phyloP scores from a whole-genome alignment of 2,888 invertebrate genomes.

The Acrobasis repandana region DNA sequence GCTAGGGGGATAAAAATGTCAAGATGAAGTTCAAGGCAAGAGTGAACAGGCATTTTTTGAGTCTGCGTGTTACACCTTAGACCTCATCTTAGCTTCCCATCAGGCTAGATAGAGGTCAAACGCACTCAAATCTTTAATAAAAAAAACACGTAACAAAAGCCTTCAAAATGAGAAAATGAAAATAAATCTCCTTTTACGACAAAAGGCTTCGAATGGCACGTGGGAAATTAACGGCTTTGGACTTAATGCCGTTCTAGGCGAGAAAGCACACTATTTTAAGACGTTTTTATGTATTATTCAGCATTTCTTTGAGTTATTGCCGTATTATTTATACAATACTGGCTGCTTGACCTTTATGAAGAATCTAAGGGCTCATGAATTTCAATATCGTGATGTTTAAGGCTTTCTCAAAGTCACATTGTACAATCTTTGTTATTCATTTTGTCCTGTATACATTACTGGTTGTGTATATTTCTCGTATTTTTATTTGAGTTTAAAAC shows the following conservation, averaged over 20 bases:
- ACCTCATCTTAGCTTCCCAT: too few species aligned
- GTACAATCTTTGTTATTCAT: not conserved
- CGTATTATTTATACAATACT: not conserved
- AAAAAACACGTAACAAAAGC: too few species aligned
- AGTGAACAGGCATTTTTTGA: too few species aligned
- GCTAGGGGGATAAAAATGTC: too few species aligned
- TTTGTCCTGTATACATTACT: not conserved
- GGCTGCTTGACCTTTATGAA: not conserved
- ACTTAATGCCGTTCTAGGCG: constrained; percentile 3
- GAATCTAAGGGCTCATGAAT: constrained; percentile 1
- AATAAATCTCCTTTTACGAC: not conserved
- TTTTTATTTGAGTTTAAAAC: too few species aligned
- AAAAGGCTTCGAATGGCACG: not conserved
- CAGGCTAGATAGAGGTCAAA: too few species aligned
- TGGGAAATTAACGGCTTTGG: not conserved
- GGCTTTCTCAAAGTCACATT: not conserved
- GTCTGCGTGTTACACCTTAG: too few species aligned
- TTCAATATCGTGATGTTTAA: not conserved
- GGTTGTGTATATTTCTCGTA: too few species aligned
- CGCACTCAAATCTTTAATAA: too few species aligned
- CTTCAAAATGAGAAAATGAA: not conserved
- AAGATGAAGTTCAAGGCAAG: too few species aligned
- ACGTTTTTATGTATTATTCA: constrained; percentile 3
- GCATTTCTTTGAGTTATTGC: not conserved
- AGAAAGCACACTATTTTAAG: constrained; percentile 5